phyloP scores from a whole-genome alignment of 2,113 vertebrate genomes.

The Grallaria varia region DNA sequence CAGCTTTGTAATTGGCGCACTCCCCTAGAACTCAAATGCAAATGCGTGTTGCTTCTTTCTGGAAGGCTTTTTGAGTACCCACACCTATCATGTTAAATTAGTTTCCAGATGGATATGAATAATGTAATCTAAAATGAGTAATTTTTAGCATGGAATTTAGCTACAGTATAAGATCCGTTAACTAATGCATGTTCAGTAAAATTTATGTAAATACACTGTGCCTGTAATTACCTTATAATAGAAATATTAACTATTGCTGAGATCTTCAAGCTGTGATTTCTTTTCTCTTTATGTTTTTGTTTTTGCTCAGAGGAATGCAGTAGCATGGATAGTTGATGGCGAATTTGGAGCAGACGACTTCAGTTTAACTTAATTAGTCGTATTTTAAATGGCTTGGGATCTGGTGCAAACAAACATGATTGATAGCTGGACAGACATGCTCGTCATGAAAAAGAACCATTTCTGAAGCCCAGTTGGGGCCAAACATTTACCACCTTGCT shows the following conservation, averaged over 20 bases:
- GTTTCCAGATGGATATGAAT: background rate
- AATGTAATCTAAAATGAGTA: background rate
- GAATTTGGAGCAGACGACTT: conserved; percentile 86
- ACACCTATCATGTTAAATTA: background rate
- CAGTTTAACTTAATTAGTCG: conserved; percentile 87
- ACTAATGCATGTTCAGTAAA: background rate
- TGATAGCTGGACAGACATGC: conserved; percentile 86
- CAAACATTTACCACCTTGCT: conserved; percentile 86
- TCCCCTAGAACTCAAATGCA: background rate
- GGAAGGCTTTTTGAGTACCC: background rate
- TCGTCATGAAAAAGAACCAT: conserved; percentile 85
- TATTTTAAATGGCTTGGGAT: conserved; percentile 87
- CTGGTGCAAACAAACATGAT: conserved; percentile 85
- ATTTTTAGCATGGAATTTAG: background rate
- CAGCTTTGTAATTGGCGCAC: background rate
- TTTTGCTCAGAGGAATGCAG: conserved; percentile 85
- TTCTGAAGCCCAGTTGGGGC: conserved; percentile 82
- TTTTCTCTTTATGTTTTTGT: conserved; percentile 57
- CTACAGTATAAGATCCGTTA: background rate
- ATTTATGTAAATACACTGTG: background rate
- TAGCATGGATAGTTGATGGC: conserved; percentile 99
- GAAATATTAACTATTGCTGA: background rate
- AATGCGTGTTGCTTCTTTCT: background rate
- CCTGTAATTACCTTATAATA: background rate
- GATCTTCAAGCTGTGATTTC: conserved; percentile 34